phyloP scores from a whole-genome alignment of 1,140 invertebrate genomes.

The Drosophila sulfurigaster region DNA sequence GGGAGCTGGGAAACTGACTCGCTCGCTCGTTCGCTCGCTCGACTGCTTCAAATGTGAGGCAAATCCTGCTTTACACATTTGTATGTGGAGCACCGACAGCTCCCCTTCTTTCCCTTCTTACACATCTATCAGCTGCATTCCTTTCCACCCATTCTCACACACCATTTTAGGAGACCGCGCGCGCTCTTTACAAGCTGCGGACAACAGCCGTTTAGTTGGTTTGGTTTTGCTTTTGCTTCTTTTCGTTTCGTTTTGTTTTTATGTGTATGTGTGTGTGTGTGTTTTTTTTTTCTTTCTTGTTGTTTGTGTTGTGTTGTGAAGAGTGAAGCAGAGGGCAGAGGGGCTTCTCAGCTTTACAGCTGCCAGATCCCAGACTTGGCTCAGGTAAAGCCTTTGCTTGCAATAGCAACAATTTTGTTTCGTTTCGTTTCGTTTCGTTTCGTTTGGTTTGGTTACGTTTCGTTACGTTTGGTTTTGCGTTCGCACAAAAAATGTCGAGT shows the following conservation, averaged over 20 bases:
- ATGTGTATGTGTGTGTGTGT: no score
- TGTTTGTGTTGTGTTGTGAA: background rate
- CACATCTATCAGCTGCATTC: background rate
- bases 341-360: constrained; percentile 16
- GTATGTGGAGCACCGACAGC: constrained; percentile 60
- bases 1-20: constrained; percentile 2
- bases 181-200: constrained; percentile 31
- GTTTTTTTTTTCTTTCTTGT: no score
- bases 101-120: background rate
- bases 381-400: constrained; percentile 43
- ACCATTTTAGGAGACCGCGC: background rate
- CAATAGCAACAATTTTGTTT: constrained; percentile 53
- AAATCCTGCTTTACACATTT: constrained; percentile 64
- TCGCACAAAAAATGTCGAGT: constrained; percentile 4
- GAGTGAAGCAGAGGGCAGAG: background rate
- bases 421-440: constrained; percentile 25
- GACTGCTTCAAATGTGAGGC: constrained; percentile 46
- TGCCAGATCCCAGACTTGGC: constrained; percentile 27
- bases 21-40: constrained; percentile 12
- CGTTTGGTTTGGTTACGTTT: constrained; percentile 1
- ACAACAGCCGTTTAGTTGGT: constrained; percentile 26
- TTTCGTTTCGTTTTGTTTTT: background rate
- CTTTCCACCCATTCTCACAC: background rate
- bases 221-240: constrained; percentile 3
- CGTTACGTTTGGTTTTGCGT: background rate